phyloP scores from a whole-genome alignment of 2,113 vertebrate species.

The Vulpes vulpes region DNA sequence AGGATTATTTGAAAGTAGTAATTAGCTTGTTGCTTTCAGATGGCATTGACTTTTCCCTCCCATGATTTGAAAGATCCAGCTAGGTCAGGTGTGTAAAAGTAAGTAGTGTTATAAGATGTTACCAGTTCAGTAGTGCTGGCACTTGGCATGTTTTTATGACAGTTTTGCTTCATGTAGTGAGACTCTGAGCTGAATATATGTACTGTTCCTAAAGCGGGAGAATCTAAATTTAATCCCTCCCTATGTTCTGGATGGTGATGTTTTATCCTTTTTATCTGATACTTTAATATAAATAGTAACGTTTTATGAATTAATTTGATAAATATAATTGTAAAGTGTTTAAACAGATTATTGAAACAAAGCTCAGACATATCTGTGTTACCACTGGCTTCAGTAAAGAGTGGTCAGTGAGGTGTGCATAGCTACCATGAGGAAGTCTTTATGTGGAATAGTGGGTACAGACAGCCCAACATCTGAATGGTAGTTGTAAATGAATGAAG shows the following conservation, averaged over 20 bases:
- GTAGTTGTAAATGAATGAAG: not conserved
- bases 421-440: not conserved
- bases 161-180: not conserved
- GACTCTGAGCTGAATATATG: not conserved
- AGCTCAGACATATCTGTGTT: rapidly evolving
- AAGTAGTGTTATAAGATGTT: not conserved
- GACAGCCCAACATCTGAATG: not conserved
- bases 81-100: not conserved
- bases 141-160: not conserved
- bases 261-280: not conserved
- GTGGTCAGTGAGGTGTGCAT: not conserved
- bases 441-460: not conserved
- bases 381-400: not conserved
- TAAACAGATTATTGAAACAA: not conserved
- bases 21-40: constrained; percentile 13
- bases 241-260: not conserved
- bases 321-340: not conserved
- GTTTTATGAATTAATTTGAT: not conserved
- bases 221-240: not conserved
- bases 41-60: not conserved
- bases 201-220: not conserved
- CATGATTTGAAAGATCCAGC: not conserved
- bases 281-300: not conserved
- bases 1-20: constrained; percentile 39
- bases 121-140: not conserved